Percentiles rank a stretch among this genome's conserved stretches.
These are phyloP conservation scores for Catharus bicknelli DNA, from an alignment of 2,113 vertebrate species.

Conservation along the genomic window DNA sequence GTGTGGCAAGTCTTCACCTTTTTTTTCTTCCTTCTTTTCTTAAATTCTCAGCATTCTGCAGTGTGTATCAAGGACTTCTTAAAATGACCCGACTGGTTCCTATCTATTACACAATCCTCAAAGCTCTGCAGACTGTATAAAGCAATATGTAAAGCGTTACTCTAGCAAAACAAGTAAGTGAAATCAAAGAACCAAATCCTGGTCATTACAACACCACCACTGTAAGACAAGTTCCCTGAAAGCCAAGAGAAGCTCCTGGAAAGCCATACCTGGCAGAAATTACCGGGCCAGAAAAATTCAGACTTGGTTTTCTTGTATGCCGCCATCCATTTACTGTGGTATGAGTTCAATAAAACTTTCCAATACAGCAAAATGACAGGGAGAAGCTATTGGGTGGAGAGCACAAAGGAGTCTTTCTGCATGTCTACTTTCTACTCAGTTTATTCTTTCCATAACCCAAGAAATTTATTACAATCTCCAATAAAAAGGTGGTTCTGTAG, in stretches of 20 bases:
- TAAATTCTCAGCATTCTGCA: neutral
- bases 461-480: neutral
- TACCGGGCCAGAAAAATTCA: neutral
- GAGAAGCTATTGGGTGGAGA: neutral
- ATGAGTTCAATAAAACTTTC: neutral
- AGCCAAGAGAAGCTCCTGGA: neutral
- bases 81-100: neutral
- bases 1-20: fast-evolving
- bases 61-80: neutral
- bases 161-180: neutral
- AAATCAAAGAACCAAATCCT: neutral
- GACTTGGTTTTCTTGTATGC: neutral
- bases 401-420: neutral
- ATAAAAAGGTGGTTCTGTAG: neutral
- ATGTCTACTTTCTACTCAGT: neutral
- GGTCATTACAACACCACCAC: neutral
- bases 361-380: neutral
- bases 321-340: neutral
- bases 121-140: neutral
- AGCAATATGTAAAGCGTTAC: neutral
- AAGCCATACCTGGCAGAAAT: neutral
- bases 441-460: neutral
- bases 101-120: neutral
- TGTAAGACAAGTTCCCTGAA: neutral
- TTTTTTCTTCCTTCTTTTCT: neutral